Base-by-base conservation (phyloP, 1,140 invertebrate genomes). In the Papilio glaucus region DNA sequence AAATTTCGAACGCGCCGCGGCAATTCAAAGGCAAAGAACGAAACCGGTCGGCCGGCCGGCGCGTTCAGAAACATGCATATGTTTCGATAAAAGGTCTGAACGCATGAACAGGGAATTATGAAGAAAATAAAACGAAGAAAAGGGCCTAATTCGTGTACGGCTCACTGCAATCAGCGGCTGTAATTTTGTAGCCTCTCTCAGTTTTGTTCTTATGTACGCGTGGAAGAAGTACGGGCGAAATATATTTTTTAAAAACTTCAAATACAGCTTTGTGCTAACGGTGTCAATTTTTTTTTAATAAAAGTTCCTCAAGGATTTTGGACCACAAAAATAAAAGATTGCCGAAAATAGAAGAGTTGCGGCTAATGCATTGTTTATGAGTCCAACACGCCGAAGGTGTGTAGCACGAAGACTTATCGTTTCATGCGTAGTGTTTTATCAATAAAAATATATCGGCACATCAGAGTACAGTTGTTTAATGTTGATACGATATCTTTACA, bases 101-200 rank as follows among this genome's bases (percentile, higher is more conserved):
- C 82, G 86, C 84, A 86, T 89, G 84, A 90, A 85, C 86, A 86
- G 82, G 85, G 85, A 85, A 87, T 92, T 92, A 90, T 83, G 84
- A 83, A 77, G 80, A 80, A 81, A 81, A 84, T 81, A 86, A 85
- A 85, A 86, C 78, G 80, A 77, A 71, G 75, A 85, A 88, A 88
- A 85, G 79, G 83, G 80, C 84, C 85, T 92, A 90, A 91, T 90
- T 91, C 88, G 83, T 88, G 84, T 86, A 86, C 82, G 83, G 84
- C 86, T 88, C 83, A 85, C 81, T 87, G 83, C 87, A 87, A 90
- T 89, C 87, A 86, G 81, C 85, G 83, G 84, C 80, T 83, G 84
- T 85, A 81, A 89, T 90, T 92, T 89, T 81, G 76, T 75, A 82
- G 74, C 74, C 76, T 80, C 73, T 60, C 69, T 77, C 72, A 78